A percentile compares a stretch with the other conserved stretches of the same genome.
phyloP scores from a whole-genome alignment of 2,113 vertebrate species.

The Sitta europaea region DNA sequence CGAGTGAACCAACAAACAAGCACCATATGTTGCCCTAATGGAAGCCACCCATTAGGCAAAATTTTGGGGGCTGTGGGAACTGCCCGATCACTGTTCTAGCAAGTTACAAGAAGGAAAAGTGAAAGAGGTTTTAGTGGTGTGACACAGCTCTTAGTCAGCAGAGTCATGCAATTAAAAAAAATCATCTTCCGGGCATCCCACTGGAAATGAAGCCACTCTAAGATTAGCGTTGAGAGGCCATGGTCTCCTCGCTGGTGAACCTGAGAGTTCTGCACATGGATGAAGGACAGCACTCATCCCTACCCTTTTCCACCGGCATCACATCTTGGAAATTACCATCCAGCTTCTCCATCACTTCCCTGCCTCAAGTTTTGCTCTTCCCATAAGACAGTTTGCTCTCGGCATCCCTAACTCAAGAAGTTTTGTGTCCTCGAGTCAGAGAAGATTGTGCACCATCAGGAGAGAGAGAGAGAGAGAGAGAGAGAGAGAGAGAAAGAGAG shows the following conservation, averaged over 20 bases:
- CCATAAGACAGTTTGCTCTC: not conserved
- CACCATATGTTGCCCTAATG: not conserved
- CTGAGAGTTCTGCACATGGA: not conserved
- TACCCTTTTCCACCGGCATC: not conserved
- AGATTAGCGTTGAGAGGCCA: not conserved
- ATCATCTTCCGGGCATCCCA: not conserved
- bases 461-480: not conserved
- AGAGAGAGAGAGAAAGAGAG: not conserved
- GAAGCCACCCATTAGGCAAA: not conserved
- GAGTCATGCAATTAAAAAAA: conserved; percentile 16
- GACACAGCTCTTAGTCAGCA: conserved; percentile 19
- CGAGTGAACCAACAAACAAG: not conserved
- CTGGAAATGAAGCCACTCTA: not conserved
- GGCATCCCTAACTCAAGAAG: not conserved
- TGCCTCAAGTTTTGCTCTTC: not conserved
- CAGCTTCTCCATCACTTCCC: not conserved
- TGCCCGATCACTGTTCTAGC: not conserved
- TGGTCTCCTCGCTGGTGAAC: not conserved
- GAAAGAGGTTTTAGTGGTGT: conserved; percentile 10
- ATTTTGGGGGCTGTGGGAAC: not conserved
- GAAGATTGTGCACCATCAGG: not conserved
- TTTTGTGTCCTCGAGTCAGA: not conserved
- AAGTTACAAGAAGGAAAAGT: conserved; percentile 14
- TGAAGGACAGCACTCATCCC: not conserved
- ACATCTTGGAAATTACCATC: not conserved